Percentiles rank a stretch among this genome's conserved stretches.
Evolutionary conservation across 2,113 vertebrate genomes (phyloP).

Genomic region (Microtus richardsoni): DNA sequence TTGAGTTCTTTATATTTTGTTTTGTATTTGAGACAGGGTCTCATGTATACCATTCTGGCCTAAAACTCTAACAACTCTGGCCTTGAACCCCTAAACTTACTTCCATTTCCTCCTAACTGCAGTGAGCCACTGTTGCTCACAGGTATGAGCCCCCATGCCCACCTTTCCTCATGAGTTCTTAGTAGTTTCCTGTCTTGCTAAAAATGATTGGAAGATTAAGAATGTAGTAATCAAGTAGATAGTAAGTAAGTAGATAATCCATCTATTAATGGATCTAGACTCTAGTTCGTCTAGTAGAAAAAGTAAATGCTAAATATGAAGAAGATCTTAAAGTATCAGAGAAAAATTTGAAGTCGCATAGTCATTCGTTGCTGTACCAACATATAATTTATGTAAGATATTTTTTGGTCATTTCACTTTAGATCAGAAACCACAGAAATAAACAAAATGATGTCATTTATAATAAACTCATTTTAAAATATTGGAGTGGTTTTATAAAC

Average conservation of each 20-base stretch:
- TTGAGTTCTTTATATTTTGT: background rate
- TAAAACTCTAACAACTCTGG: background rate
- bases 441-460: background rate
- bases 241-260: too few relatives aligned
- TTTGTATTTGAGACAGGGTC: too few relatives aligned
- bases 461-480: background rate
- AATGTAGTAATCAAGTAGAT: background rate
- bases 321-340: background rate
- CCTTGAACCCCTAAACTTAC: background rate
- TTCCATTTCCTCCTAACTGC: background rate
- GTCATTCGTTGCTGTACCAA: background rate
- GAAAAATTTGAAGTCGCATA: background rate
- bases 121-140: background rate
- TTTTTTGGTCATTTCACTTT: background rate
- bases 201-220: background rate
- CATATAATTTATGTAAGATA: background rate
- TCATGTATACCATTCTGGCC: background rate
- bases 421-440: background rate
- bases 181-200: background rate
- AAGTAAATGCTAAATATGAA: background rate
- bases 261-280: background rate
- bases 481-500: conserved; percentile 1
- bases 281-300: background rate
- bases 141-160: background rate
- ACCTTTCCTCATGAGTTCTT: background rate